These are phyloP conservation scores for Cynaeus angustus DNA, from an alignment of 2,888 invertebrate species.

Conservation along the genomic window DNA sequence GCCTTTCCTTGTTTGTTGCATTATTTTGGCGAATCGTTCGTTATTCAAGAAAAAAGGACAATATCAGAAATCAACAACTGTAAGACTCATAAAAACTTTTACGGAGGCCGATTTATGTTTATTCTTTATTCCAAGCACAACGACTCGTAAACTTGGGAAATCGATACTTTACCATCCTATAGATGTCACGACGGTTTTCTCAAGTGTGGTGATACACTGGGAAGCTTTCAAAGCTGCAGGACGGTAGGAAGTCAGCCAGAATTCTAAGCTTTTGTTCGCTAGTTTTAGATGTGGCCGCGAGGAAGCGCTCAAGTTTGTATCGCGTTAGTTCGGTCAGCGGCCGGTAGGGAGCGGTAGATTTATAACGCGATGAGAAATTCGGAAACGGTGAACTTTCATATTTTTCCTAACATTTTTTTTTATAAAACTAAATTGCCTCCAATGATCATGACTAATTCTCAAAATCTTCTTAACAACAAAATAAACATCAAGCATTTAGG, in stretches of 20 bases:
- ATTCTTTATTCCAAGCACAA: slow-evolving; percentile 23
- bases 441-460: too few relatives aligned
- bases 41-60: slow-evolving; percentile 22
- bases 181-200: slow-evolving; percentile 44
- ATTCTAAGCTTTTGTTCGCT: slow-evolving; percentile 38
- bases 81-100: slow-evolving; percentile 36
- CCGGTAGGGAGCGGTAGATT: slow-evolving; percentile 38
- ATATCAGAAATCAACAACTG: slow-evolving; percentile 34
- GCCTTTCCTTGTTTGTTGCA: slow-evolving; percentile 48
- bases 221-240: slow-evolving; percentile 32
- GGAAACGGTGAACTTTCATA: too few relatives aligned
- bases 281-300: slow-evolving; percentile 29
- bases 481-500: too few relatives aligned
- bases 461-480: too few relatives aligned
- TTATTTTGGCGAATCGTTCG: slow-evolving; percentile 39
- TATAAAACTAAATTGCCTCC: too few relatives aligned
- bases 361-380: slow-evolving; percentile 32
- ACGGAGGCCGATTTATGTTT: slow-evolving; percentile 40
- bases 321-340: slow-evolving; percentile 19
- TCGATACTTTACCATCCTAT: slow-evolving; percentile 33
- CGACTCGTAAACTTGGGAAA: slow-evolving; percentile 30
- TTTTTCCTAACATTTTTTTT: too few relatives aligned
- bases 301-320: slow-evolving; percentile 36
- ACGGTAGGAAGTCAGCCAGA: slow-evolving; percentile 28
- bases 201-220: slow-evolving; percentile 4